These are phyloP conservation scores for Pinctada fucata DNA, from an alignment of 2,888 invertebrate species.

Conservation along the genomic window DNA sequence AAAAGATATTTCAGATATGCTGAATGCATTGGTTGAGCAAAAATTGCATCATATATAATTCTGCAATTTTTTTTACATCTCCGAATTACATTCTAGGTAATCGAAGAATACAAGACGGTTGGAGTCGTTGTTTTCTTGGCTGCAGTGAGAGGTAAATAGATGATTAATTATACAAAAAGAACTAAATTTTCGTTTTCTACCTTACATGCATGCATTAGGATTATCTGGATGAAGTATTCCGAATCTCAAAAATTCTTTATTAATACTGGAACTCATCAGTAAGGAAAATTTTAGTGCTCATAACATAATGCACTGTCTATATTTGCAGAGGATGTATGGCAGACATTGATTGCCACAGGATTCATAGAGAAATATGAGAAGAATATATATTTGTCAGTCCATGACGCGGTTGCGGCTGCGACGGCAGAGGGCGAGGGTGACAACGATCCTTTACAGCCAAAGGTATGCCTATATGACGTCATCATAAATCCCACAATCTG, in stretches of 20 bases:
- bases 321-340: slow-evolving; percentile 69
- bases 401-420: slow-evolving; percentile 76
- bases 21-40: too few species aligned
- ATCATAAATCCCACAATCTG: too few species aligned
- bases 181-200: too few species aligned
- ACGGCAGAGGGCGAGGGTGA: slow-evolving; percentile 26
- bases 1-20: too few species aligned
- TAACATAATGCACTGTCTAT: not conserved
- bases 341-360: slow-evolving; percentile 70
- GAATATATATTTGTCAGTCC: slow-evolving; percentile 76
- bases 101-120: slow-evolving; percentile 68
- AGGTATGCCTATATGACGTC: not conserved
- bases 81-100: slow-evolving; percentile 49
- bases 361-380: slow-evolving; percentile 74
- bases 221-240: too few species aligned
- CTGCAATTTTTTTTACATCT: too few species aligned
- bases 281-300: not conserved
- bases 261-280: not conserved
- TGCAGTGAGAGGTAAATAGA: slow-evolving; percentile 61
- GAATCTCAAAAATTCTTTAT: too few species aligned
- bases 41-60: too few species aligned
- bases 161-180: not conserved
- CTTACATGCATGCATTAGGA: too few species aligned
- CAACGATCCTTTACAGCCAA: not conserved
- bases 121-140: slow-evolving; percentile 67